A percentile compares a stretch with the other conserved stretches of the same genome.
phyloP scores from a whole-genome alignment of 2,797 vertebrate genomes.

The Phalanger gymnotis region DNA sequence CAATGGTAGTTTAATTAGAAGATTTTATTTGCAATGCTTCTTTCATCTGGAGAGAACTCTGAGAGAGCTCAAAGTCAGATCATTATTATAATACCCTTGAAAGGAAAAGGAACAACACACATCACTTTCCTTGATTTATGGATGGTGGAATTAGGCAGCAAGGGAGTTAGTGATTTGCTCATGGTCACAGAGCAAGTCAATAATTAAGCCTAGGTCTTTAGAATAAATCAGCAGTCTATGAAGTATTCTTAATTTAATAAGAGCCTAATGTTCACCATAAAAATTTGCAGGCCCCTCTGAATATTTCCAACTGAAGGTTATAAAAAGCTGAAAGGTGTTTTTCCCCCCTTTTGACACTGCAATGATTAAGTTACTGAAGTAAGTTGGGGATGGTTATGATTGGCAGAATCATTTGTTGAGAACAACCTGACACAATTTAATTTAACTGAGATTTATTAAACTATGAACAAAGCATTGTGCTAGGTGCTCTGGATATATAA shows the following conservation, averaged over 20 bases:
- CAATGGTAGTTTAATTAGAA: conserved; percentile 31
- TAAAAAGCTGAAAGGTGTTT: not conserved
- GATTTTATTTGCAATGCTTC: not conserved
- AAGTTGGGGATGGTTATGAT: not conserved
- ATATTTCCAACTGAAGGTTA: conserved; percentile 17
- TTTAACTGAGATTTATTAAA: not conserved
- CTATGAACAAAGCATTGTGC: not conserved
- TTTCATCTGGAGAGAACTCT: conserved; percentile 50
- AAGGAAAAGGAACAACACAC: not conserved
- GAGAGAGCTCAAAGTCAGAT: conserved; percentile 5
- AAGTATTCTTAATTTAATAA: not conserved
- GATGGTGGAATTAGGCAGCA: conserved; percentile 31
- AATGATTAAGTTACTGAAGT: not conserved
- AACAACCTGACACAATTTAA: not conserved
- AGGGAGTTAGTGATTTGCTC: not conserved
- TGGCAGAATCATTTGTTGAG: not conserved
- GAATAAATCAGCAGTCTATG: conserved; percentile 22
- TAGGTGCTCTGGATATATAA: too few relatives aligned
- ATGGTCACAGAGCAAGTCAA: conserved; percentile 8
- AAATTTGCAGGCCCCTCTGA: conserved; percentile 27
- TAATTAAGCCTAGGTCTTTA: not conserved
- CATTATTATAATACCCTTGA: conserved; percentile 14
- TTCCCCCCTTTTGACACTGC: not conserved
- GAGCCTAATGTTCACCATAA: not conserved
- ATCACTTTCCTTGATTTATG: not conserved